Evolutionary conservation across 2,113 vertebrate genomes (phyloP).

Genomic region (Pelecanoides urinatrix): DNA sequence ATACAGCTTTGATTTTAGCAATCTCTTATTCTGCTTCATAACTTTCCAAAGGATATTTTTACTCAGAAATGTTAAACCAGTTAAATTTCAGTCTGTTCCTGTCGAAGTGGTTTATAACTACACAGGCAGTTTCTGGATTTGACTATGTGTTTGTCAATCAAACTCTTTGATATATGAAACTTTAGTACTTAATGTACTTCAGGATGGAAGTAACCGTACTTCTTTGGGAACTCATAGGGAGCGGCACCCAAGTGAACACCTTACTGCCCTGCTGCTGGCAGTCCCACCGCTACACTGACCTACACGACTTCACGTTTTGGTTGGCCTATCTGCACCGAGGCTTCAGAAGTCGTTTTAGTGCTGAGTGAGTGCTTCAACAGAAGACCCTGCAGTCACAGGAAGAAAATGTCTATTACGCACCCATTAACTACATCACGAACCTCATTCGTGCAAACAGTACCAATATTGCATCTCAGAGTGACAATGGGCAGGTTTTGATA

Average conservation of each 20-base stretch:
- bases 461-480: neutral
- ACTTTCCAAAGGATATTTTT: constrained; percentile 13
- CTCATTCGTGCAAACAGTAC: neutral
- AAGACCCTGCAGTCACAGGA: neutral
- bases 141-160: neutral
- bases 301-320: neutral
- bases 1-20: constrained; percentile 6
- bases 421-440: neutral
- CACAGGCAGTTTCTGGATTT: neutral
- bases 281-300: rapidly evolving
- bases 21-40: constrained; percentile 4
- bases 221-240: neutral
- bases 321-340: neutral
- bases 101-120: neutral
- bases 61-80: neutral
- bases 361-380: neutral
- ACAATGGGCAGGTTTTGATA: neutral
- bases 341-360: neutral
- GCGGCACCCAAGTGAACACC: neutral
- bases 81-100: neutral
- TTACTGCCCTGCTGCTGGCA: neutral
- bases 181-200: neutral
- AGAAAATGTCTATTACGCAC: rapidly evolving
- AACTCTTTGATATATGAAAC: neutral
- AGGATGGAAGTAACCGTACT: neutral